Percentiles rank a stretch among this genome's conserved stretches.
These are phyloP conservation scores for Leptoclinus maculatus DNA, from an alignment of 2,797 vertebrate species.

Conservation along the genomic window DNA sequence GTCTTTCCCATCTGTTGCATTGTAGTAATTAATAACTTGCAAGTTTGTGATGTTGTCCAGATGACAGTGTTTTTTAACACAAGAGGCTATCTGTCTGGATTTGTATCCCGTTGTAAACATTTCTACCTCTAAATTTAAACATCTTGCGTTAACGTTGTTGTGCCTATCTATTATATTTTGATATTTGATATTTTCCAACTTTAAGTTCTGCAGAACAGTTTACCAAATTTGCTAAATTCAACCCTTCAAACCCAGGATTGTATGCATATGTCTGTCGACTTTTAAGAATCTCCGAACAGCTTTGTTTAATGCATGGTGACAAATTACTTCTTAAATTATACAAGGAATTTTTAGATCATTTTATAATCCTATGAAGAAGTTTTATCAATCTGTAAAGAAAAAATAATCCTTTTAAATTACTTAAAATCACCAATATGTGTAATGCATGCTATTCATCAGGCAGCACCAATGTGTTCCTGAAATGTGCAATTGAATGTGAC, in stretches of 20 bases:
- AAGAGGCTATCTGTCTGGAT: background rate
- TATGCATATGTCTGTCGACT: background rate
- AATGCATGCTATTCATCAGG: background rate
- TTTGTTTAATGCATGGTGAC: background rate
- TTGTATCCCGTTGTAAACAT: background rate
- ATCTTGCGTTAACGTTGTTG: background rate
- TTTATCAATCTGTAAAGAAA: background rate
- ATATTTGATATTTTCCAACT: background rate
- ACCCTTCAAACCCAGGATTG: background rate
- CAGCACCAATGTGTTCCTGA: too few relatives aligned
- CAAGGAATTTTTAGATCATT: background rate
- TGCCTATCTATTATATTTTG: background rate
- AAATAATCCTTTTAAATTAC: background rate
- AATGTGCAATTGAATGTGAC: conserved; percentile 19
- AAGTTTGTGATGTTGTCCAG: background rate
- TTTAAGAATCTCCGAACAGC: background rate
- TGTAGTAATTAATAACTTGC: background rate
- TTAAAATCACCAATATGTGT: background rate
- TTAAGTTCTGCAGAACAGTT: background rate
- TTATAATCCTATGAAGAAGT: background rate
- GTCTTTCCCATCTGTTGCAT: background rate
- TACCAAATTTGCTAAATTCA: background rate
- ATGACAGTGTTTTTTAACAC: background rate
- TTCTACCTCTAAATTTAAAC: background rate
- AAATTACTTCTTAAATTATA: background rate